Base-by-base conservation (phyloP, 2,113 vertebrate genomes). In the Gobiocypris rarus region DNA sequence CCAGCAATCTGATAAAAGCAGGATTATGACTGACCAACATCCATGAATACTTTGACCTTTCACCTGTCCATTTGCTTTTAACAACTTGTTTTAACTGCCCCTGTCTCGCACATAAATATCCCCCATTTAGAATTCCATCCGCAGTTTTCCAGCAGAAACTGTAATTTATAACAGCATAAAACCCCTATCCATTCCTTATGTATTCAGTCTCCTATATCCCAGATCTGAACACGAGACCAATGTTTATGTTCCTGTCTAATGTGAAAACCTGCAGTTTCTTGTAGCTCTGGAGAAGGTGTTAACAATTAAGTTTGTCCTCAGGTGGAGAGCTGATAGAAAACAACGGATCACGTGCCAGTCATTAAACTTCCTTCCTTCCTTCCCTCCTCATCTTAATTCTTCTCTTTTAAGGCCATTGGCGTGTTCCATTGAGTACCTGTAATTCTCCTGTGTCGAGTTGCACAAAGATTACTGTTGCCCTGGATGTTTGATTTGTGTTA, bases 11-110 rank as follows among this genome's bases (percentile, higher is more conserved):
- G 48, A 50, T 84, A 76, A 61, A 84, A 81, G 84, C 17, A n/a
- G 56, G 84, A 81, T 74, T 81, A 80, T 48, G 83, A 85, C 76
- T 74, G 65, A 54, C 76, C 76, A 54, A 34, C 77, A 75, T 81
- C 77, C 43, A 52, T 45, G 28, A 38, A 54, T 73, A 65, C 43
- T 74, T 54, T 85, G 77, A 85, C 77, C 77, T 85, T 54, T 81
- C 84, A 75, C 84, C 67, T 81, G 65, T 34, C 83, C 75, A 84
- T 73, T 83, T 67, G 31, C 63, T 70, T 54, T 41, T 56, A 28
- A 70, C 80, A 69, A 81, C 61, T 82, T 82, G 65, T 71, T 82
- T 70, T 70, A 82, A 71, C 45, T 54, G 79, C 4, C 48, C 65
- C 79, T 70, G 79, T 56, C 65, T 70, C 9, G 13, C 10, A 54